Base-by-base conservation (phyloP, 2,797 vertebrate genomes). In the Psittacula echo region DNA sequence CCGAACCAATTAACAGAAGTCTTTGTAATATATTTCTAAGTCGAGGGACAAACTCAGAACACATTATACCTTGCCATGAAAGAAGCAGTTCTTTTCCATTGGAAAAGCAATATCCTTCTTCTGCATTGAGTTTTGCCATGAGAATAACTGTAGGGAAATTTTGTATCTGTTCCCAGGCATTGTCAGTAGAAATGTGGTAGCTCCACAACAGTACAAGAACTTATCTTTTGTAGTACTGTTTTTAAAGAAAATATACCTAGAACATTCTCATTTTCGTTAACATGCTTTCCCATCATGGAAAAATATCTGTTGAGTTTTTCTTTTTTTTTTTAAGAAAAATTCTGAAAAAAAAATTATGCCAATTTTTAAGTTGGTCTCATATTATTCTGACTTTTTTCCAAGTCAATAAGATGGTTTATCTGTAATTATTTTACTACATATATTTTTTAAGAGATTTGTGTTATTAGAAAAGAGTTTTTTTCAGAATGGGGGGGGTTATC, bases 371-470 rank as follows among this genome's bases (percentile, higher is more conserved):
- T 42, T 68, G 67, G 5, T 60, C 34, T 42, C 42, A 21, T 26
- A 67, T 47, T 42, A 11, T 71, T 78, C n/a, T 77, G 14, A 47
- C 15, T 26, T 70, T 90, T 82, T 76, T 83, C 39, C 27, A 80
- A 79, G 21, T 3, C 5, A 71, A 24, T 17, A 39, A 23, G 5
- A 13, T 23, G 3, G 8, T 72, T 8, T 72, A 44, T 2, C 0
- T 66, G n/a, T 34, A 82, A 60, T 21, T 82, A 65, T 58, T 82
- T 80, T 5, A 44, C 13, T 56, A 75, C 32, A 6, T 24, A 22
- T 6, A n/a, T 34, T 56, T 84, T 75, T 78, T 13, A 65, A 77
- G 8, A 66, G 4, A 6, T 24, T 32, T 64, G 3, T 58, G 20
- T 32, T 76, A 34, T 68, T 65, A 8, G 11, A 56, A n/a, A 68